These are phyloP conservation scores for Drosophila suzukii DNA, from an alignment of 1,140 invertebrate species.

Conservation along the genomic window DNA sequence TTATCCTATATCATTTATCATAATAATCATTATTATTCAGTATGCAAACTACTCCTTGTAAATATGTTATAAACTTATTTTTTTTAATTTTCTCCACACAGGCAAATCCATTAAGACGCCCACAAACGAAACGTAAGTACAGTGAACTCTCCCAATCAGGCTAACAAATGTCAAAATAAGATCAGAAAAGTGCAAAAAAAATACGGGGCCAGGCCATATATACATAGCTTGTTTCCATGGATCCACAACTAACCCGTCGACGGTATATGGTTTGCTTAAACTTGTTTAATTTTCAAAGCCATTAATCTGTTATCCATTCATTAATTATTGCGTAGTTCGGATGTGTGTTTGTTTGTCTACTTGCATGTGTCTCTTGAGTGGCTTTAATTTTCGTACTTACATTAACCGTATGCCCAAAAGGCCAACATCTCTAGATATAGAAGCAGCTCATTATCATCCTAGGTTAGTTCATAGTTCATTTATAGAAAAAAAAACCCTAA, in stretches of 20 bases:
- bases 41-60: conserved; percentile 4
- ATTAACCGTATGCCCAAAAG: conserved; percentile 1
- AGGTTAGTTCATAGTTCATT: conserved; percentile 32
- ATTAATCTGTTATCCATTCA: conserved; percentile 40
- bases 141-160: not conserved
- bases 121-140: conserved; percentile 84
- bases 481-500: conserved; percentile 23
- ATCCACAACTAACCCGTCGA: conserved; percentile 62
- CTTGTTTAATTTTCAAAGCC: conserved; percentile 42
- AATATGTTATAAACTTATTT: conserved; percentile 5
- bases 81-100: conserved; percentile 35
- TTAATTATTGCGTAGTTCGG: conserved; percentile 55
- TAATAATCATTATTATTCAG: conserved; percentile 11
- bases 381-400: conserved; percentile 42
- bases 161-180: conserved; percentile 59
- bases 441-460: conserved; percentile 47
- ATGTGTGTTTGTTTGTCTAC: conserved; percentile 60
- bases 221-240: conserved; percentile 18
- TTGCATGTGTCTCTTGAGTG: conserved; percentile 61
- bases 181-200: conserved; percentile 49
- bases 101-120: conserved; percentile 83
- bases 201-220: conserved; percentile 46
- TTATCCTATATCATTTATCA: conserved; percentile 19
- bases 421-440: conserved; percentile 21
- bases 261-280: conserved; percentile 69